phyloP scores from a whole-genome alignment of 2,888 invertebrate species.

The Phytoseiulus persimilis region DNA sequence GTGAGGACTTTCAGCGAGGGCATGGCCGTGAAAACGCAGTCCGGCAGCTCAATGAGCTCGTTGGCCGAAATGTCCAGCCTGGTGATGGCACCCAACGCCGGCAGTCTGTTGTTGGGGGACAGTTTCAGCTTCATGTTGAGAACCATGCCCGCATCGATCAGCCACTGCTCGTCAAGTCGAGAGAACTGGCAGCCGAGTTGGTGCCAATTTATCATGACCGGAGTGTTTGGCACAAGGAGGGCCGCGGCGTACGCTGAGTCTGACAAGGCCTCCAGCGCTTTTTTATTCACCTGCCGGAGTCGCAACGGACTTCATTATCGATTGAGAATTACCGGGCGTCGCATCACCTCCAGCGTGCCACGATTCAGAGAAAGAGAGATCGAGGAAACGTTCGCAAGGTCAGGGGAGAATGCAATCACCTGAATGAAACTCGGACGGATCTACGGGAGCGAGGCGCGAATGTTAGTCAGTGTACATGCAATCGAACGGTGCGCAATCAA shows the following conservation, averaged over 20 bases:
- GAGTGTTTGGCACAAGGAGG: slow-evolving; percentile 61
- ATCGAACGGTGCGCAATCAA: background rate
- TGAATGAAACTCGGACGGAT: slow-evolving; percentile 36
- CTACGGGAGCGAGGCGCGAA: slow-evolving; percentile 32
- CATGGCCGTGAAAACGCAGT: slow-evolving; percentile 66
- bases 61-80: slow-evolving; percentile 86
- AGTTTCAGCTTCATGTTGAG: slow-evolving; percentile 73
- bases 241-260: slow-evolving; percentile 45
- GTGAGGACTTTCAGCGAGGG: slow-evolving; percentile 72
- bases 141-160: slow-evolving; percentile 70
- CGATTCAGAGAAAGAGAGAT: background rate
- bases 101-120: slow-evolving; percentile 56
- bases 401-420: slow-evolving; percentile 6
- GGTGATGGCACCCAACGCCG: slow-evolving; percentile 78
- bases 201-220: slow-evolving; percentile 79
- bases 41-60: slow-evolving; percentile 67
- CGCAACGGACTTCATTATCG: slow-evolving; percentile 64
- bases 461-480: slow-evolving; percentile 9
- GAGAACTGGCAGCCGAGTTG: slow-evolving; percentile 61
- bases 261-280: slow-evolving; percentile 61
- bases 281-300: slow-evolving; percentile 84
- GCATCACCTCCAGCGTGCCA: background rate
- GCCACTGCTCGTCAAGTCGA: slow-evolving; percentile 67
- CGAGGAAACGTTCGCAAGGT: background rate
- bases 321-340: slow-evolving; percentile 53